Evolutionary conservation across 2,797 vertebrate genomes (phyloP), one percentile per base, ranked within the genome.

Genomic region (Sebastes glaucus): DNA sequence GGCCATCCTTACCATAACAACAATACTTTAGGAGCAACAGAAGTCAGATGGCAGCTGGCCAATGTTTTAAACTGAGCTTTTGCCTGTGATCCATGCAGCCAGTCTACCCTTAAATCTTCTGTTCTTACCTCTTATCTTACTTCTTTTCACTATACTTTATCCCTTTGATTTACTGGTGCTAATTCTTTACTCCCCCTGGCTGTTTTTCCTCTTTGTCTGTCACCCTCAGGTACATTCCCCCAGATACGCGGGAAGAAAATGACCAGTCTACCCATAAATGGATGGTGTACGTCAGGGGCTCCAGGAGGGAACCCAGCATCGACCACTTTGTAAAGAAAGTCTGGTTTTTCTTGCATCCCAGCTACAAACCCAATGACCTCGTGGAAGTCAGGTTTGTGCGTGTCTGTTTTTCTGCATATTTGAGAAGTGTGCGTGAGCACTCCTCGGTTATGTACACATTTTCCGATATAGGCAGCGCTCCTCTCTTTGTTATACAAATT

Each of bases 241-340:
- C 98, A 49, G 98, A 99, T 89, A 99, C 98, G 87, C 96, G 98
- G 75, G 99, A 99, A 89, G 98, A 99, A 88, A 99, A 99, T 42
- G 99, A 99, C 93, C 98, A 99, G 77, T 99, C 99, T 1, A 99
- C 99, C 59, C 99, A 99, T 67, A 99, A 99, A 82, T 99, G 99
- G 98, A 99, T 99, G 99, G 97, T 99, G 18, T 99, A 99, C 2
- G 99, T 99, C 32, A 93, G 98, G 87, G 99, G 98, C 70, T 99
- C 97, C 56, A 96, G 97, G 65, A 97, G 96, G 89, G 98, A 99
- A 89, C 99, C 99, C 68, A 99, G 96, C 90, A 99, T 99, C 74
- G 96, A 99, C 91, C 98, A 99, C 90, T 99, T 99, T 95, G 99
- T 99, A 57, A 99, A 99, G 95, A 99, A 99, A 96, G 98, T 99